Evolutionary conservation across 1,140 invertebrate species (phyloP).

Genomic region (Drosophila malerkotliana): DNA sequence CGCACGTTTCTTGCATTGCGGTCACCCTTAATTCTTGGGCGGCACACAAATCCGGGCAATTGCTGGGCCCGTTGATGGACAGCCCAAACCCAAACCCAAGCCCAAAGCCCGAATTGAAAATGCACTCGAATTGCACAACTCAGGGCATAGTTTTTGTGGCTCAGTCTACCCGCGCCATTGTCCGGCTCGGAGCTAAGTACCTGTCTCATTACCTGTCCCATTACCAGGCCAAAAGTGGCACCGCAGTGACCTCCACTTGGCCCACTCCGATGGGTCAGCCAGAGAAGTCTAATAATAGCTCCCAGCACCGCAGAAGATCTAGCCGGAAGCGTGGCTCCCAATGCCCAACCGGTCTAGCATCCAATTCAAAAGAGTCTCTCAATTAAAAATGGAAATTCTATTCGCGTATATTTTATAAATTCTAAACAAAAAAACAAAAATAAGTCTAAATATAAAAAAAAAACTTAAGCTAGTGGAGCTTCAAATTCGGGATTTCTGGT

Average conservation of each 20-base stretch:
- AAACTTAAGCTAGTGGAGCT: conserved; percentile 36
- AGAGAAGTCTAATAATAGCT: conserved; percentile 13
- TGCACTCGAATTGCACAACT: conserved; percentile 34
- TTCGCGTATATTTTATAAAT: conserved; percentile 51
- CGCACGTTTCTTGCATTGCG: conserved; percentile 19
- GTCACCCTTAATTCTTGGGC: conserved; percentile 62
- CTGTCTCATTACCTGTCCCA: conserved; percentile 24
- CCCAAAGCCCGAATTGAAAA: conserved; percentile 5
- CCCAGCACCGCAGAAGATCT: not conserved
- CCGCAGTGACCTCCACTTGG: conserved; percentile 24
- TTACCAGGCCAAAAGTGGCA: conserved; percentile 14
- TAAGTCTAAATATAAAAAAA: conserved; percentile 35
- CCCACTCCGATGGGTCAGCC: conserved; percentile 46
- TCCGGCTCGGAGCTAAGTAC: conserved; percentile 2
- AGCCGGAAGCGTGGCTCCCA: conserved; percentile 8
- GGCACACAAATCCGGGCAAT: conserved; percentile 52
- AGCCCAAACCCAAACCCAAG: not conserved
- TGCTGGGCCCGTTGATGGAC: conserved; percentile 20
- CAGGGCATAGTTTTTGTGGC: not conserved
- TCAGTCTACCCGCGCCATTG: not conserved
- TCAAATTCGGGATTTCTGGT: conserved; percentile 28
- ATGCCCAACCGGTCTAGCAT: conserved; percentile 7
- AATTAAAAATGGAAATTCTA: conserved; percentile 57
- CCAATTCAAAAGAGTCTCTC: conserved; percentile 7
- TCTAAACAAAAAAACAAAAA: conserved; percentile 56